Percentiles rank a stretch among this genome's conserved stretches.
Conservation (phyloP, 2,888 invertebrate species). For the Luperina nickerlii region DNA sequence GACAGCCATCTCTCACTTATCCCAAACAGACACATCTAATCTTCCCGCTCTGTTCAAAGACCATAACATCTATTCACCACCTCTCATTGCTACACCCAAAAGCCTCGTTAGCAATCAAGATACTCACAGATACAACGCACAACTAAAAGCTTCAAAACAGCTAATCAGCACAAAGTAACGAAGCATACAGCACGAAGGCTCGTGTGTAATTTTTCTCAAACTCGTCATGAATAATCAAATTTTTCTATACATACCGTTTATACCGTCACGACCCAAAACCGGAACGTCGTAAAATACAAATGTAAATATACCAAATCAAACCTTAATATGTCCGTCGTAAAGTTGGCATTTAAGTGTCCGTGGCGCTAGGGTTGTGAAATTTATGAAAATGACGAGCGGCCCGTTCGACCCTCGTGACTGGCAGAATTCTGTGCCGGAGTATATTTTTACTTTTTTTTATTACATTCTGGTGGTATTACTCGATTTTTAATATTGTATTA, state of each 20-base stretch:
- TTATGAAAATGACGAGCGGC: slow-evolving; percentile 85
- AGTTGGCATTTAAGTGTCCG: slow-evolving; percentile 78
- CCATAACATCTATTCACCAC: background rate
- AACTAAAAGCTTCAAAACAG: slow-evolving; percentile 46
- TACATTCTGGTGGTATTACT: slow-evolving; percentile 80
- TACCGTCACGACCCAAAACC: slow-evolving; percentile 71
- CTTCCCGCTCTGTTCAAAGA: background rate
- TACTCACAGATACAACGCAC: slow-evolving; percentile 15
- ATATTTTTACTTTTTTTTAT: slow-evolving; percentile 87
- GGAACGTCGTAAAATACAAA: slow-evolving; percentile 70
- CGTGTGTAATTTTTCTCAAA: slow-evolving; percentile 87
- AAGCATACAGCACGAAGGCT: slow-evolving; percentile 71
- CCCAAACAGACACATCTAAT: background rate
- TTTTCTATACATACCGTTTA: slow-evolving; percentile 89
- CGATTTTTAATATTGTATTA: slow-evolving; percentile 69
- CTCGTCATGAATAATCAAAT: slow-evolving; percentile 90
- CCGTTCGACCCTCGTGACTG: slow-evolving; percentile 86
- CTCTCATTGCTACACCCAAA: background rate
- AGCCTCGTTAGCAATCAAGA: slow-evolving; percentile 19
- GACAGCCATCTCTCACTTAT: background rate
- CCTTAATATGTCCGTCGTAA: slow-evolving; percentile 77
- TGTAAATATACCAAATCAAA: slow-evolving; percentile 75
- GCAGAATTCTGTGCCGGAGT: slow-evolving; percentile 87
- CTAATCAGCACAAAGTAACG: slow-evolving; percentile 70
- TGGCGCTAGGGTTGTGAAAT: slow-evolving; percentile 82